Percentiles rank a stretch among this genome's conserved stretches.
phyloP scores from a whole-genome alignment of 2,888 invertebrate species.

The Drosophila maculinotata region DNA sequence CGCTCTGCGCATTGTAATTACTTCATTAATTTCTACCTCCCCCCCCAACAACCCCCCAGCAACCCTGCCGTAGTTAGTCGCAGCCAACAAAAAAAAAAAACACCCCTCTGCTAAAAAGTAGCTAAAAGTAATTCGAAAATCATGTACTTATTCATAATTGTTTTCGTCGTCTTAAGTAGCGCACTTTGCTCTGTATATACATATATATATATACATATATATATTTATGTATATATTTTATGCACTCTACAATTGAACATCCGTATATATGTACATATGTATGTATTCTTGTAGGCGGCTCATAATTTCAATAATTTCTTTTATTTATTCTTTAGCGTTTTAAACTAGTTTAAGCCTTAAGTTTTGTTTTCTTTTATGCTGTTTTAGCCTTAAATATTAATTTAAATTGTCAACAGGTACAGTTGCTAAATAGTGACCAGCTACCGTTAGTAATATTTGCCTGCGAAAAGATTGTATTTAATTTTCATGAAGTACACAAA shows the following conservation, averaged over 20 bases:
- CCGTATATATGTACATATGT: constrained; percentile 20
- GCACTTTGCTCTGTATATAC: constrained; percentile 43
- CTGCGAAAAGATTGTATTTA: constrained; percentile 45
- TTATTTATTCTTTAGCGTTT: constrained; percentile 72
- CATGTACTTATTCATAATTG: constrained; percentile 72
- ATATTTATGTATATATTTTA: constrained; percentile 18
- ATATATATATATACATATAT: constrained; percentile 25
- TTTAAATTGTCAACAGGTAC: constrained; percentile 32
- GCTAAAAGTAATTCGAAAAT: constrained; percentile 63
- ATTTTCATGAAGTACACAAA: constrained; percentile 55
- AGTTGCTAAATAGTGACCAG: constrained; percentile 38
- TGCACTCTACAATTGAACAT: background rate
- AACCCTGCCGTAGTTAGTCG: constrained; percentile 40
- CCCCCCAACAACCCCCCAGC: constrained; percentile 7
- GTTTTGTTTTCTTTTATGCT: constrained; percentile 42
- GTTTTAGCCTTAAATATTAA: constrained; percentile 29
- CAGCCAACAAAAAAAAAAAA: constrained; percentile 13
- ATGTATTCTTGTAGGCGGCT: constrained; percentile 13
- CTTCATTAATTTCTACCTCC: constrained; percentile 50
- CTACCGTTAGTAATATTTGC: constrained; percentile 37
- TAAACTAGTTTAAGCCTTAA: constrained; percentile 52
- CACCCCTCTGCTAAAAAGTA: constrained; percentile 36
- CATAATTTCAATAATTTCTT: constrained; percentile 22
- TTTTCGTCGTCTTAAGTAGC: constrained; percentile 62
- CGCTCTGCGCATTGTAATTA: constrained; percentile 70